phyloP scores from a whole-genome alignment of 2,797 vertebrate genomes.

The Eospalax fontanierii region DNA sequence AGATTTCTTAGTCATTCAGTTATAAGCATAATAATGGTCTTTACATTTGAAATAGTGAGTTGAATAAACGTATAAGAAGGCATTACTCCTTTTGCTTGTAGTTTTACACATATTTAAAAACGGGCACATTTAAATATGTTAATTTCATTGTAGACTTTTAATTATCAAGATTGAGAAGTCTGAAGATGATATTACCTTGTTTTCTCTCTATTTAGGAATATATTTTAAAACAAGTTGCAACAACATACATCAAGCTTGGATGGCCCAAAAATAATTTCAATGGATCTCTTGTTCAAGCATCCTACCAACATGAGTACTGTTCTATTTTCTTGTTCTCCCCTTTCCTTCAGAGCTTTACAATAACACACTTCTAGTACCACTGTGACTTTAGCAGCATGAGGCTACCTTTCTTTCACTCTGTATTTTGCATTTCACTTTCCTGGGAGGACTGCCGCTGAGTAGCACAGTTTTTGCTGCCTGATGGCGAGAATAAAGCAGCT shows the following conservation, averaged over 20 bases:
- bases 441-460: constrained; percentile 62
- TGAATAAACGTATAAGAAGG: background rate
- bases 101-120: constrained; percentile 23
- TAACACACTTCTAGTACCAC: background rate
- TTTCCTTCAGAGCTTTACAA: constrained; percentile 24
- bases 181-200: constrained; percentile 70
- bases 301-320: constrained; percentile 97
- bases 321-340: constrained; percentile 53
- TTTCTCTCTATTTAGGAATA: constrained; percentile 92
- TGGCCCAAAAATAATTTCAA: constrained; percentile 94
- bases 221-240: constrained; percentile 96
- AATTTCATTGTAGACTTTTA: constrained; percentile 7
- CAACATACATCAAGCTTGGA: constrained; percentile 97
- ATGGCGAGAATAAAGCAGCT: constrained; percentile 68
- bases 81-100: background rate
- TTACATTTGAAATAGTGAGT: constrained; percentile 62
- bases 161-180: background rate
- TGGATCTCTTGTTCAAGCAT: constrained; percentile 93
- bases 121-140: background rate
- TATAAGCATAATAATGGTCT: constrained; percentile 63
- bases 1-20: constrained; percentile 53
- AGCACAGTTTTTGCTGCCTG: constrained; percentile 66
- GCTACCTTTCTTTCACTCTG: constrained; percentile 63
- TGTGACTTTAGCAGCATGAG: constrained; percentile 43
- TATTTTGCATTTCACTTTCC: constrained; percentile 68